Evolutionary conservation across 2,113 vertebrate genomes (phyloP), one percentile per base, ranked within the genome.

Genomic region (Urocolius indicus): DNA sequence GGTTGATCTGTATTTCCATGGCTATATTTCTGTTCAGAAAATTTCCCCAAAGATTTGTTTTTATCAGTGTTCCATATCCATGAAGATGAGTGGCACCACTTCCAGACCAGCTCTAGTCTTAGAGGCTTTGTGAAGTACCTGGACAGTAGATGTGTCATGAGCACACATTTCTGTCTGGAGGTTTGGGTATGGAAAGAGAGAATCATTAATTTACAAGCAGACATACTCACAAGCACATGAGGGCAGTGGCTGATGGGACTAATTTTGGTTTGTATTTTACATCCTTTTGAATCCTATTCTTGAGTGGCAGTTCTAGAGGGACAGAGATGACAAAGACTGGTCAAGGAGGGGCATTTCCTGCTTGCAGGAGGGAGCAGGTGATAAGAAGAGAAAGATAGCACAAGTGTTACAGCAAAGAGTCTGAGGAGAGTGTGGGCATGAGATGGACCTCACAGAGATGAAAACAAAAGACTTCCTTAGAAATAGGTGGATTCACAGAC

Each of bases 401-500:
- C 38, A 15, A 78, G 10, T 16, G 5, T 46, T 67, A 66, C 19
- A 87, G 27, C 27, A 68, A 36, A 38, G n/a, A 72, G 48, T 41
- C 22, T 34, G 20, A 86, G 46, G 57, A 77, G 27, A 77, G 20
- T 1, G 0, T 4, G 8, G 32, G 13, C 6, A 38, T 0, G 6
- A 45, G 32, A 45, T 4, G 55, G 16, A 58, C 15, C n/a, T 75
- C 24, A 24, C 5, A 61, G 14, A 45, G 6, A 26, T 8, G 19
- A 18, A 41, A 13, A 43, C 13, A 58, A 45, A 78, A 86, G 34
- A 1, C 7, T 81, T 76, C 13, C 45, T 26, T 85, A 43, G n/a
- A 57, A 52, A 41, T 79, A 52, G 6, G 12, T 45, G 26, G 4
- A 48, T 54, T 66, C 73, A 67, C 6, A 19, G 10, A 36, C 5